Evolutionary conservation across 2,113 vertebrate species (phyloP).

Genomic region (Pandion haliaetus): DNA sequence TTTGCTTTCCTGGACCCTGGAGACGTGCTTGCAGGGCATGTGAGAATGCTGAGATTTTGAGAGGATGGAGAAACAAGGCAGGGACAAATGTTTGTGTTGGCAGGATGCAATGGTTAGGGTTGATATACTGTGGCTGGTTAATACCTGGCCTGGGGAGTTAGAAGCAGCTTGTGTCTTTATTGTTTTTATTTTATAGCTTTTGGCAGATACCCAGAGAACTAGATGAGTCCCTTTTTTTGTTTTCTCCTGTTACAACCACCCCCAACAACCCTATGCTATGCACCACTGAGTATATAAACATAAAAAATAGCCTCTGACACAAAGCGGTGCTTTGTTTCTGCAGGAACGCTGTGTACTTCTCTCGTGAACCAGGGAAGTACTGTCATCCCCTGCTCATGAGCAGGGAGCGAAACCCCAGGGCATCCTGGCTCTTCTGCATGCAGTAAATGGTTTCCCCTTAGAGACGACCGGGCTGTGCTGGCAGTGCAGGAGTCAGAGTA

Average conservation of each 20-base stretch:
- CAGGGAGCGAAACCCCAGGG: no score
- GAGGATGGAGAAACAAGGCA: neutral
- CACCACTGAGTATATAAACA: neutral
- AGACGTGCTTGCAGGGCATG: neutral
- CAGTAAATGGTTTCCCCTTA: neutral
- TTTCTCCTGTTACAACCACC: neutral
- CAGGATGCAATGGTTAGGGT: neutral
- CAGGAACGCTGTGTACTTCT: neutral
- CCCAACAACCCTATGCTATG: neutral
- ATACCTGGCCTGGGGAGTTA: neutral
- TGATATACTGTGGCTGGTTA: neutral
- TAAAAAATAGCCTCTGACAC: neutral
- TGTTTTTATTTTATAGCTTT: neutral
- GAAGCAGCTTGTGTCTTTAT: neutral
- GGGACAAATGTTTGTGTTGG: neutral
- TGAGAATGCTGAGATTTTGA: neutral
- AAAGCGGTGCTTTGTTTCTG: no score
- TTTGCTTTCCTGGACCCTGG: neutral
- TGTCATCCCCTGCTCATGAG: no score
- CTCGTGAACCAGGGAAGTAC: neutral
- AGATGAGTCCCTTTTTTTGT: neutral
- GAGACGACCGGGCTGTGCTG: neutral
- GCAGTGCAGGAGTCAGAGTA: fast-evolving
- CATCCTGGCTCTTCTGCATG: neutral
- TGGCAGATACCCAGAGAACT: neutral